Conservation (phyloP, 2,113 vertebrate genomes). For the Leiothrix lutea region DNA sequence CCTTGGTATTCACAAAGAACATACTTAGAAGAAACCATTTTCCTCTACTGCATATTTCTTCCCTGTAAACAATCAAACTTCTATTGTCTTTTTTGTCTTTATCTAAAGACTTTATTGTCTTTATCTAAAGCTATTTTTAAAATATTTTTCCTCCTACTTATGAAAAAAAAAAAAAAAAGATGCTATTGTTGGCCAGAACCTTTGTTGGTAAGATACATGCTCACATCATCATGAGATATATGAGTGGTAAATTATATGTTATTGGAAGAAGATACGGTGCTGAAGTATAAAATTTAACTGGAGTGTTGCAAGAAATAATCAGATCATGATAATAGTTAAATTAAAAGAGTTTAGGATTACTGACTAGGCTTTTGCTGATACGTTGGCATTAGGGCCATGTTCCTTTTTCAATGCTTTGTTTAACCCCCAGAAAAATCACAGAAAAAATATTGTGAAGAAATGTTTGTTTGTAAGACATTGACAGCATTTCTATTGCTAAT, state of each 20-base stretch:
- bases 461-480: neutral
- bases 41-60: neutral
- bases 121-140: constrained; percentile 24
- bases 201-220: neutral
- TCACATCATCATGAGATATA: constrained; percentile 22
- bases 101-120: too few relatives aligned
- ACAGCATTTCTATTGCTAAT: neutral
- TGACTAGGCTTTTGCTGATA: neutral
- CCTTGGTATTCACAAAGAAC: neutral
- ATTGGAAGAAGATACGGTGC: neutral
- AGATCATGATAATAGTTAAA: neutral
- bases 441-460: neutral
- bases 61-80: neutral
- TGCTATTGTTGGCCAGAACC: constrained; percentile 12
- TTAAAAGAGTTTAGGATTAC: neutral
- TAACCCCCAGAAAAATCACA: neutral
- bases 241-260: constrained; percentile 2
- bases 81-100: neutral
- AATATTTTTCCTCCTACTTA: neutral
- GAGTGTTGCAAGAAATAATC: neutral
- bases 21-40: neutral
- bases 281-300: constrained; percentile 18
- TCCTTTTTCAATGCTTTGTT: neutral
- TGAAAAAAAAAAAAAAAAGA: neutral
- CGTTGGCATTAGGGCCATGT: neutral